Base-by-base conservation (phyloP, 2,888 invertebrate species). In the Trissolcus japonicus region DNA sequence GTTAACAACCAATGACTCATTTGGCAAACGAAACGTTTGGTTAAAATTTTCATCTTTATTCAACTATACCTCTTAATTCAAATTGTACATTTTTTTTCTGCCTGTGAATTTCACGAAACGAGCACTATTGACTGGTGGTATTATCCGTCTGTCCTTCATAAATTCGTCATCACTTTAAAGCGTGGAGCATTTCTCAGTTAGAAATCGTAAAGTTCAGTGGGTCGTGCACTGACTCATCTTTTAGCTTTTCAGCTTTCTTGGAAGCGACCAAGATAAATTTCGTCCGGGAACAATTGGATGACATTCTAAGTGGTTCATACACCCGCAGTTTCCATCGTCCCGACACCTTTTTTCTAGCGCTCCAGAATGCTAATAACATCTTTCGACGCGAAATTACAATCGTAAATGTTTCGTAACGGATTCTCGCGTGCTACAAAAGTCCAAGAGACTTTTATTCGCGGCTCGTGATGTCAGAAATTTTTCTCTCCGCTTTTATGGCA, bases 181-280 rank as follows among this genome's bases (percentile, higher is more conserved):
- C 50, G 48, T 17, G 7, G 41, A 53, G 29, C 54, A 61, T 72
- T 73, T 68, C 63, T 68, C 60, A 68, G 63, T 65, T 25, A 65
- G 68, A 55, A 77, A 77, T 77, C 73, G 56, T 73, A 68, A 77
- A 77, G 73, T 67, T 77, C 63, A 73, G 63, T 54, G 60, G 72
- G 60, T 77, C 68, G 72, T 48, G 46, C 43, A 41, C 66, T 41
- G 59, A 60, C 41, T 68, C 41, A 54, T 46, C 60, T 71, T 59
- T 29, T 35, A 51, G 25, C 53, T 48, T 51, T 54, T 17, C 16
- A 57, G 51, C 50, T 50, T 50, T 57, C 74, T 67, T 29, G 14
- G 14, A 51, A 48, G 67, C 43, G 25, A 35, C 71, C 17, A 61
- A 66, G 71, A 76, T 72, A 72, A 76, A 72, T 76, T 67, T 56